Conservation (phyloP, 2,113 vertebrate genomes). For the Neodontobutis hainanensis region DNA sequence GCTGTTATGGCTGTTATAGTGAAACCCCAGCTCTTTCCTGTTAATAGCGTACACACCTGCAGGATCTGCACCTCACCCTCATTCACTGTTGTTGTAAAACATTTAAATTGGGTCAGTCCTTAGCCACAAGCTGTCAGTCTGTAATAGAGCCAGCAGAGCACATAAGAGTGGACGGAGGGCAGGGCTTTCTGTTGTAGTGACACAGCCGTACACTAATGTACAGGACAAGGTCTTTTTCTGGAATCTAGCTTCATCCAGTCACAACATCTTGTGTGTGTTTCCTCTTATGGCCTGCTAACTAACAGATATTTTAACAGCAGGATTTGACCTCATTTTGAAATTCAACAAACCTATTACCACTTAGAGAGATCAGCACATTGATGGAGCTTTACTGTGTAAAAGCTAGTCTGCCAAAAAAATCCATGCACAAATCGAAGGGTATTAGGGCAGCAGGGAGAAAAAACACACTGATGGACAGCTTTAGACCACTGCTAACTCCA, state of each 20-base stretch:
- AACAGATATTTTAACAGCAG: neutral
- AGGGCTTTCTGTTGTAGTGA: too few species aligned
- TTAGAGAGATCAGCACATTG: neutral
- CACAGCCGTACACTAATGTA: slow-evolving; percentile 15
- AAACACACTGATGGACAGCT: too few species aligned
- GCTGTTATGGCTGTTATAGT: slow-evolving; percentile 30
- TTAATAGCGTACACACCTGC: slow-evolving; percentile 34
- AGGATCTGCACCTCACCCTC: slow-evolving; percentile 37
- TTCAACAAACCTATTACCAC: neutral
- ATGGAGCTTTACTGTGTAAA: neutral
- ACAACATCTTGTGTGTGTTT: slow-evolving; percentile 56
- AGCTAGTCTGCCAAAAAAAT: neutral
- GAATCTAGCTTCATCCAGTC: slow-evolving; percentile 41
- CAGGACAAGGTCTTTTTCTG: slow-evolving; percentile 41
- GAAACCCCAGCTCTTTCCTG: slow-evolving; percentile 21
- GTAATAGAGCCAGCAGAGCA: slow-evolving; percentile 23
- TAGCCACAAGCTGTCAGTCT: slow-evolving; percentile 22
- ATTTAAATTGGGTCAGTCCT: slow-evolving; percentile 28
- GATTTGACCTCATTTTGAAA: slow-evolving; percentile 19
- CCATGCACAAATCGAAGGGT: neutral
- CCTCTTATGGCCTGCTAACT: slow-evolving; percentile 2
- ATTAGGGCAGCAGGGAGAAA: too few species aligned
- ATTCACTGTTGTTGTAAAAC: slow-evolving; percentile 18
- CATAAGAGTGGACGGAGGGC: too few species aligned
- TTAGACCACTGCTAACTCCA: too few species aligned